phyloP scores from a whole-genome alignment of 2,888 invertebrate genomes.

The Drosophila demipolita region DNA sequence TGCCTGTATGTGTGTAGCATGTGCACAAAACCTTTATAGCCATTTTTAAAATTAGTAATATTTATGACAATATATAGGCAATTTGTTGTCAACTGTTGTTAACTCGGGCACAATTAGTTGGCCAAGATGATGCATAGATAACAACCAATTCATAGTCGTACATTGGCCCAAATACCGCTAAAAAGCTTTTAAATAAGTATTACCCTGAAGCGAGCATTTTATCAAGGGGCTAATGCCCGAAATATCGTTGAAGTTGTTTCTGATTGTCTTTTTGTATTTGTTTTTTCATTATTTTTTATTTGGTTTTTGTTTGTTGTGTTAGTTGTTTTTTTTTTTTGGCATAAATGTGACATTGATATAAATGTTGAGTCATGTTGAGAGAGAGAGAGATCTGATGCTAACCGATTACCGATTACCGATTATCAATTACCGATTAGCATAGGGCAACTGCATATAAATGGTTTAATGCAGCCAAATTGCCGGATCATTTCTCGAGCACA shows the following conservation, averaged over 20 bases:
- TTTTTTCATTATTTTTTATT: background rate
- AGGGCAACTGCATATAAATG: too few species aligned
- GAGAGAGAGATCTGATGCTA: too few species aligned
- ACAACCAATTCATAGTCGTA: conserved; percentile 43
- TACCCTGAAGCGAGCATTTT: conserved; percentile 57
- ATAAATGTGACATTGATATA: conserved; percentile 70
- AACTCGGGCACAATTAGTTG: conserved; percentile 24
- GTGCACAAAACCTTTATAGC: too few species aligned
- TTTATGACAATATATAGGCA: background rate
- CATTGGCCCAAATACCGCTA: conserved; percentile 48
- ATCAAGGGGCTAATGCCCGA: conserved; percentile 59
- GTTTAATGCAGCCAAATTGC: too few species aligned
- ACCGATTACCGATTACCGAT: background rate
- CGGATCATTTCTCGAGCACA: too few species aligned
- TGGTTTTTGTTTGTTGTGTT: background rate
- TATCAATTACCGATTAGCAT: too few species aligned
- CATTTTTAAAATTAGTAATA: too few species aligned
- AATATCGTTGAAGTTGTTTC: conserved; percentile 37
- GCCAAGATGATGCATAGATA: conserved; percentile 17
- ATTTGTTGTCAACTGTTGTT: background rate
- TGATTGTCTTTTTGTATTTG: conserved; percentile 11
- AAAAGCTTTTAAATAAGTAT: conserved; percentile 45
- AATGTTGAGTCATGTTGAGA: conserved; percentile 69
- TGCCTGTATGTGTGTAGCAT: too few species aligned
- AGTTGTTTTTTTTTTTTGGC: conserved; percentile 41